These are phyloP conservation scores for Sardina pilchardus DNA, from an alignment of 2,113 vertebrate species.

Conservation along the genomic window DNA sequence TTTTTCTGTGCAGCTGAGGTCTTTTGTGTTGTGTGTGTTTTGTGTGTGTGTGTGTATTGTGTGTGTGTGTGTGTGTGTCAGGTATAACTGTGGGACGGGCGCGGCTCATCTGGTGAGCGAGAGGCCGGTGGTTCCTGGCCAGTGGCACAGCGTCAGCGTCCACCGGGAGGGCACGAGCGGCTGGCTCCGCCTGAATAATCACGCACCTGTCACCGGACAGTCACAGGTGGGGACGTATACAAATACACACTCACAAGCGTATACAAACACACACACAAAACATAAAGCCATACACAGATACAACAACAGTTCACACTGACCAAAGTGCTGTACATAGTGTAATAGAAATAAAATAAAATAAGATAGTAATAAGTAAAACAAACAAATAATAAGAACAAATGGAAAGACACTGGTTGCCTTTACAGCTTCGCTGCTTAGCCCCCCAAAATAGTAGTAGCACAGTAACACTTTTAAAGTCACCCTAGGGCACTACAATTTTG, in stretches of 20 bases:
- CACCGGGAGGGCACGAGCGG: conserved; percentile 72
- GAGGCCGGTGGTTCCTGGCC: conserved; percentile 69
- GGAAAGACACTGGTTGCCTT: too few relatives aligned
- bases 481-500: too few relatives aligned
- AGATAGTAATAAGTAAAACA: too few relatives aligned
- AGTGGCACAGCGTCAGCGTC: conserved; percentile 69
- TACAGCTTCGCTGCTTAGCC: too few relatives aligned
- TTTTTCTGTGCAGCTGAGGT: background rate
- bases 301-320: background rate
- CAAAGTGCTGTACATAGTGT: too few relatives aligned
- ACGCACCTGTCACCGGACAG: conserved; percentile 66
- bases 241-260: background rate
- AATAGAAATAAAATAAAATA: too few relatives aligned
- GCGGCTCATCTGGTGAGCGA: conserved; percentile 68
- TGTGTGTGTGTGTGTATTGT: background rate
- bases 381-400: too few relatives aligned
- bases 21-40: background rate
- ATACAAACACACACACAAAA: background rate
- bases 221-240: conserved; percentile 68
- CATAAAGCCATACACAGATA: background rate
- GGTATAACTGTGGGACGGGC: conserved; percentile 82
- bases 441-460: too few relatives aligned
- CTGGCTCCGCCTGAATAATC: conserved; percentile 69
- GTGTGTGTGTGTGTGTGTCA: conserved; percentile 36
- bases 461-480: too few relatives aligned